phyloP scores from a whole-genome alignment of 2,797 vertebrate genomes.

The Tauraco hartlaubi region DNA sequence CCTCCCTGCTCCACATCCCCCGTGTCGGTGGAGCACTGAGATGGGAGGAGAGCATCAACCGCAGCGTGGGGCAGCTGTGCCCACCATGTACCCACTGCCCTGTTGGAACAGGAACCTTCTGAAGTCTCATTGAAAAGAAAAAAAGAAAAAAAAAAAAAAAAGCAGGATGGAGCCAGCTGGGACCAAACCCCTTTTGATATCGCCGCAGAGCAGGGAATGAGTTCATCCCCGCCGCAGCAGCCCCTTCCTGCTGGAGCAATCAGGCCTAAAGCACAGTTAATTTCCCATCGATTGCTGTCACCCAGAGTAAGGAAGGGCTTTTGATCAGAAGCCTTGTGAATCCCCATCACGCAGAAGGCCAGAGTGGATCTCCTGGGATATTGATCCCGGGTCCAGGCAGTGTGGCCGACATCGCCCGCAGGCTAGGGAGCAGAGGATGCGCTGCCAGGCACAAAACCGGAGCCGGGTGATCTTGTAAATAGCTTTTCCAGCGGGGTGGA shows the following conservation, averaged over 20 bases:
- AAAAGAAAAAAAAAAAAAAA: too few relatives aligned
- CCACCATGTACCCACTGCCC: accelerated
- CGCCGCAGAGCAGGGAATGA: accelerated
- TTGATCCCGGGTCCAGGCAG: neutral
- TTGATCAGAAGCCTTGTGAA: neutral
- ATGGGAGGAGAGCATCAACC: neutral
- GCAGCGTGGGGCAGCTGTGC: accelerated
- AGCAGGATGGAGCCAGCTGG: neutral
- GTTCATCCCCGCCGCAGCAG: neutral
- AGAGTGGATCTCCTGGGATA: neutral
- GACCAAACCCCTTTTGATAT: neutral
- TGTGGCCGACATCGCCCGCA: neutral
- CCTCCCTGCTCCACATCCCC: accelerated
- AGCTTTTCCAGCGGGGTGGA: accelerated
- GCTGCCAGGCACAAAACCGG: neutral
- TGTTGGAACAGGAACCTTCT: neutral
- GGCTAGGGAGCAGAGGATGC: neutral
- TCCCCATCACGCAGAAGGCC: neutral
- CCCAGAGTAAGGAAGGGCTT: neutral
- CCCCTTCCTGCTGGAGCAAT: neutral
- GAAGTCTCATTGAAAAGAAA: neutral
- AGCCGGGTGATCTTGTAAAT: neutral
- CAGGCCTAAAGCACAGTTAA: slow-evolving; percentile 6
- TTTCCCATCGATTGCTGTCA: slow-evolving; percentile 40
- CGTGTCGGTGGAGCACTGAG: accelerated